Percentiles rank a stretch among this genome's conserved stretches.
Evolutionary conservation across 2,113 vertebrate species (phyloP).

Genomic region (Arenaria interpres): DNA sequence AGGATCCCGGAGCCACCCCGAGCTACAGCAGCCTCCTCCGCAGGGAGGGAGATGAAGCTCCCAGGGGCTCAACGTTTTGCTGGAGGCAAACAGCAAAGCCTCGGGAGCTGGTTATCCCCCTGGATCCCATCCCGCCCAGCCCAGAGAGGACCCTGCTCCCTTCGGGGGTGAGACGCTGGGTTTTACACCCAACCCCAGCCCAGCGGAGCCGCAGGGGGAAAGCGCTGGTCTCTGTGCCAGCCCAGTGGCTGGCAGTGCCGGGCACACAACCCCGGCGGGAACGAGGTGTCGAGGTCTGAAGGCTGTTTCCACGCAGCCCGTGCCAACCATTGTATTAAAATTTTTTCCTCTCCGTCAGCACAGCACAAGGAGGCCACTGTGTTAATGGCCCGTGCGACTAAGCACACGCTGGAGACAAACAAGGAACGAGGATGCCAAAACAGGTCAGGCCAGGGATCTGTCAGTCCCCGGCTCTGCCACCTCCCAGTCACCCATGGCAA

Average conservation of each 20-base stretch:
- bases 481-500: neutral
- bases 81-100: neutral
- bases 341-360: conserved; percentile 4
- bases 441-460: neutral
- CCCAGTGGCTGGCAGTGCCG: neutral
- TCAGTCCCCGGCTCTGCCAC: neutral
- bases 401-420: neutral
- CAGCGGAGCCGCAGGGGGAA: neutral
- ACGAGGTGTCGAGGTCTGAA: neutral
- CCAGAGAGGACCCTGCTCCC: neutral
- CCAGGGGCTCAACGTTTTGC: rapidly evolving
- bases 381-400: neutral
- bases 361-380: neutral
- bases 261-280: neutral
- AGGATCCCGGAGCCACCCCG: neutral
- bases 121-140: neutral
- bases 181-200: rapidly evolving
- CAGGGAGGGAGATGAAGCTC: rapidly evolving
- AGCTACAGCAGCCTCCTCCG: neutral
- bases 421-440: neutral
- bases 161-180: rapidly evolving
- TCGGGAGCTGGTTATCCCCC: rapidly evolving
- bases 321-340: conserved; percentile 13
- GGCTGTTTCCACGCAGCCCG: neutral
- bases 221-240: neutral